Evolutionary conservation across 2,113 vertebrate genomes (phyloP).

Genomic region (Labrus mixtus): DNA sequence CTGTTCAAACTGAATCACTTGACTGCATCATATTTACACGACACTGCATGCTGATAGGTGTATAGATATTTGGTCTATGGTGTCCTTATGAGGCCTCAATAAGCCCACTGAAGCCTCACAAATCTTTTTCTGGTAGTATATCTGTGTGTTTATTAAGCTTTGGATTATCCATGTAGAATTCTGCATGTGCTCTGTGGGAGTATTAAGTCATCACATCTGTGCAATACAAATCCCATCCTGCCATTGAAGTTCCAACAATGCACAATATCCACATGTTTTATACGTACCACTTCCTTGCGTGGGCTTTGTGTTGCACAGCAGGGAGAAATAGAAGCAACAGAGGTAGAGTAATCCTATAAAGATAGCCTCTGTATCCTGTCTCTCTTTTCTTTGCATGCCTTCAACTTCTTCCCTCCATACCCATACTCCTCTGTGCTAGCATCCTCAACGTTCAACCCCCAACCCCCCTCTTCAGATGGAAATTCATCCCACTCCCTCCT

Average conservation of each 20-base stretch:
- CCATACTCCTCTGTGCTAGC: slow-evolving; percentile 50
- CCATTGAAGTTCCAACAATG: slow-evolving; percentile 38
- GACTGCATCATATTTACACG: slow-evolving; percentile 21
- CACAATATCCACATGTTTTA: slow-evolving; percentile 38
- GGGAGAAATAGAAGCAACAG: slow-evolving; percentile 31
- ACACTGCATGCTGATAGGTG: slow-evolving; percentile 30
- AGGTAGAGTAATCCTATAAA: slow-evolving; percentile 68
- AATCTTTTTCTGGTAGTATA: neutral
- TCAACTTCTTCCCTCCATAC: slow-evolving; percentile 63
- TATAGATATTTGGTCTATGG: neutral
- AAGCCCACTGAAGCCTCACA: neutral
- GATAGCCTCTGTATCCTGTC: slow-evolving; percentile 80
- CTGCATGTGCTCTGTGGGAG: slow-evolving; percentile 47
- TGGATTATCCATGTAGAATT: slow-evolving; percentile 13
- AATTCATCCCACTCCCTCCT: slow-evolving; percentile 75
- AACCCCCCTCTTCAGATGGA: slow-evolving; percentile 68
- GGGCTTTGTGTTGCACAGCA: slow-evolving; percentile 46
- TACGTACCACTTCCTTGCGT: slow-evolving; percentile 34
- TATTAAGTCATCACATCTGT: slow-evolving; percentile 31
- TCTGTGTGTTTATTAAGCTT: slow-evolving; percentile 11
- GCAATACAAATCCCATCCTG: slow-evolving; percentile 51
- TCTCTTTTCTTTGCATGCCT: slow-evolving; percentile 74
- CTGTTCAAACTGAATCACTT: neutral
- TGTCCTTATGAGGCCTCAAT: slow-evolving; percentile 6
- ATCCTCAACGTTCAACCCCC: slow-evolving; percentile 33